Base-by-base conservation (phyloP, 2,888 invertebrate genomes). In the Coelogynopora nodosa region DNA sequence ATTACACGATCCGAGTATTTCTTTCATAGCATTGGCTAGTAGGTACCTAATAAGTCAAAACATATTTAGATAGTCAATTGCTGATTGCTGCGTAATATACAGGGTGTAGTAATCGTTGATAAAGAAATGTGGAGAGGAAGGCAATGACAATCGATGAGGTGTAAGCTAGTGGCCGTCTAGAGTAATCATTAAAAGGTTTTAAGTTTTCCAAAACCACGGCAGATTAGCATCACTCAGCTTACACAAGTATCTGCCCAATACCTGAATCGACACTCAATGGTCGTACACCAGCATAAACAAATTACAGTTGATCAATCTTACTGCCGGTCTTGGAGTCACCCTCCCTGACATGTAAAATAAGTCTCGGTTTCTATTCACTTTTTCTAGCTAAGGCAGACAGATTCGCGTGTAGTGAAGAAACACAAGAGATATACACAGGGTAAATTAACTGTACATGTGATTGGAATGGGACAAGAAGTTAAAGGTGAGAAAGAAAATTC, bases 401-500 rank as follows among this genome's bases (percentile, higher is more conserved):
- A 18, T 49, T 18, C 18, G 49, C 49, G 18, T 49, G 18, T 49
- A 18, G 5, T 49, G 49, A 49, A 49, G 49, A 49, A 49, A 49
- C 18, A 49, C 49, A 49, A 49, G 49, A 18, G 5, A 49, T 49
- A 74, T 10, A 74, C 74, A 74, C 23, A 74, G 10, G 27, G 74
- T 2, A 26, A 74, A 74, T 74, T 74, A 74, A 74, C 74, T 74
- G 74, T 74, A 74, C 74, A 74, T 74, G 74, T 74, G 74, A 74
- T 74, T 74, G 74, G 23, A 74, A 74, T 13, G 74, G 23, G 74
- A 74, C 74, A 74, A 74, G 74, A 74, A 74, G 74, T 74, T 74
- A 74, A 74, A 74, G 74, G 74, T 74, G 74, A 74, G 74, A 74
- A n/a, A 74, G 74, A 74, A 74, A 74, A 74, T 74, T 74, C 74